These are phyloP conservation scores for Molossus alvarezi DNA, from an alignment of 2,797 vertebrate species.

Conservation along the genomic window DNA sequence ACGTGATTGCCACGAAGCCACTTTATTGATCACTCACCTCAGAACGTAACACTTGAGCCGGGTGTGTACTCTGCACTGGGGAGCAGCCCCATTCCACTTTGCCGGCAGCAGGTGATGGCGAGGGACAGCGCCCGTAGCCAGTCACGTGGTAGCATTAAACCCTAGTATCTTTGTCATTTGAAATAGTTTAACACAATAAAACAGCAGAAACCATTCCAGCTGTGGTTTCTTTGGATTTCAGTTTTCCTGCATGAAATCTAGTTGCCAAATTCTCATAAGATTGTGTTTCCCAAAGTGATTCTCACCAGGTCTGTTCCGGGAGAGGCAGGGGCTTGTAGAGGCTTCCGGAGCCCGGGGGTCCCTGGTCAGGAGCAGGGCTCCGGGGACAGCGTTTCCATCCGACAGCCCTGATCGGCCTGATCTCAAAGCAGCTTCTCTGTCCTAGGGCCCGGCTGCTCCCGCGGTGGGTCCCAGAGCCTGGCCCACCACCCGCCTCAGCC, in stretches of 20 bases:
- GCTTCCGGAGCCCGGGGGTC: rapidly evolving
- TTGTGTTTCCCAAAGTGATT: neutral
- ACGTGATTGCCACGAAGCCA: neutral
- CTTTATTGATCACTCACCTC: neutral
- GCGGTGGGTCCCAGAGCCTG: neutral
- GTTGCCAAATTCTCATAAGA: neutral
- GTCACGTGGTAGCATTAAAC: constrained; percentile 11
- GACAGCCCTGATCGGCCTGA: rapidly evolving
- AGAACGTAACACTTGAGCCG: constrained; percentile 32
- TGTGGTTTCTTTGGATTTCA: constrained; percentile 52
- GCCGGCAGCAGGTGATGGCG: neutral
- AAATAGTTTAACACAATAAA: constrained; percentile 72
- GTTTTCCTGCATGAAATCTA: neutral
- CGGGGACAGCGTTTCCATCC: rapidly evolving
- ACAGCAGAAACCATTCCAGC: neutral
- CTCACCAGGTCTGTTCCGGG: neutral
- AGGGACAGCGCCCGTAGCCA: constrained; percentile 29
- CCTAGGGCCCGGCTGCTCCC: too few species aligned
- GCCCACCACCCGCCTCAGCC: neutral
- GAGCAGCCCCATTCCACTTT: constrained; percentile 34
- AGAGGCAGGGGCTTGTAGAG: neutral
- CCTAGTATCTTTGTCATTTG: constrained; percentile 72
- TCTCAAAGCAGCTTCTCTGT: neutral
- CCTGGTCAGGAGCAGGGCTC: too few species aligned
- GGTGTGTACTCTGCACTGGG: neutral